Base-by-base conservation (phyloP, 92 coral and sea anemone genomes). In the Metridium senile region DNA sequence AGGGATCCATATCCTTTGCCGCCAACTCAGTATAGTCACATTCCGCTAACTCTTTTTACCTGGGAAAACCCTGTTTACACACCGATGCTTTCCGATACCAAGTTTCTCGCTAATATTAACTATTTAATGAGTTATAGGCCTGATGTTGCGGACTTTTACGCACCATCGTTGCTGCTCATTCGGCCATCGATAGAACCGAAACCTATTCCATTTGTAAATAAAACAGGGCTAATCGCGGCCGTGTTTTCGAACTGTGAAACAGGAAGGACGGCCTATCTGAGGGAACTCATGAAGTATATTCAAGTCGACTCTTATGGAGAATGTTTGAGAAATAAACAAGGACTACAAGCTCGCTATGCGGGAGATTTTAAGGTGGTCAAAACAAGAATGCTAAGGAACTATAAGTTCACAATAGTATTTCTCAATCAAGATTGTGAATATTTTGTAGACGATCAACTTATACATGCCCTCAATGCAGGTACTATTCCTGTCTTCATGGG, bases 391-490 rank as follows among this genome's bases (percentile, higher is more conserved):
- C 68, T 70, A 33, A 80, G 77, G 46, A 63, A n/a, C n/a, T n/a
- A n/a, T n/a, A n/a, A n/a, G n/a, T n/a, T n/a, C n/a, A n/a, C n/a
- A n/a, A n/a, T n/a, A n/a, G 93, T 88, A 0, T 88, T 88, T 71
- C 74, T 70, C 61, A 88, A 84, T 47, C 85, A 84, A 45, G 94
- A 89, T 43, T 89, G 94, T 58, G 94, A 89, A 45, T 89, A 82
- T 47, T 89, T 86, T 54, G 79, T 89, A 20, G 91, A 89, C 52
- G 91, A 82, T 25, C 87, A 86, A 39, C 80, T 89, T 56, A 43
- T 46, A 9, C 82, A 89, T 47, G 91, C 94, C 6, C 75, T 82
- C 76, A 67, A 72, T 71, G 88, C 90, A 16, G 91, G 91, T 1
- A 79, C 91, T 20, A 81, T 86, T 25, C 94, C 94, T 1, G 91